Percentiles rank a stretch among this genome's conserved stretches.
These are phyloP conservation scores for Netelia virgata DNA, from an alignment of 2,888 invertebrate species.

Conservation along the genomic window DNA sequence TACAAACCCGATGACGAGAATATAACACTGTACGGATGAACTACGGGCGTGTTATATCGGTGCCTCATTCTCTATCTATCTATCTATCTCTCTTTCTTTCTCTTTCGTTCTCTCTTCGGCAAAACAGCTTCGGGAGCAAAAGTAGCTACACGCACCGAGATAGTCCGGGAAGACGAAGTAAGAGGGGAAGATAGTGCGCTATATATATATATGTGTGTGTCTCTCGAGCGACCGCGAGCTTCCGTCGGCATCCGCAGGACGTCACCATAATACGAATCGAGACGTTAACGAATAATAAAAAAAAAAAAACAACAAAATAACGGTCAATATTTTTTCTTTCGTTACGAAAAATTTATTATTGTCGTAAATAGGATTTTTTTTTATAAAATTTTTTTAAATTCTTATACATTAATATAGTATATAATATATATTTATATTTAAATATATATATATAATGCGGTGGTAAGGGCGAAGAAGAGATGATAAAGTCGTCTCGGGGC, in stretches of 20 bases:
- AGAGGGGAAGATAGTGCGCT: not conserved
- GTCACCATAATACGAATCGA: conserved; percentile 21
- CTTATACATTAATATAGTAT: not conserved
- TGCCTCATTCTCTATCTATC: conserved; percentile 3
- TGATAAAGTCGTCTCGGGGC: no score
- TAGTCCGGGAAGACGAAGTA: conserved; percentile 1
- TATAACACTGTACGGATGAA: conserved; percentile 55
- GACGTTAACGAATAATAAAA: conserved; percentile 5
- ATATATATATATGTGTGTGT: conserved; percentile 1
- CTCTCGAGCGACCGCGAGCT: conserved; percentile 29
- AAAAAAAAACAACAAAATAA: not conserved
- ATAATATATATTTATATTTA: not conserved
- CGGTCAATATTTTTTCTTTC: not conserved
- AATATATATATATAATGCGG: conserved; percentile 13
- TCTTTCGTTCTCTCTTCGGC: not conserved
- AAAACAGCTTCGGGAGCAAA: conserved; percentile 19
- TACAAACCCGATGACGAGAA: conserved; percentile 65
- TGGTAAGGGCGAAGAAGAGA: conserved; percentile 32
- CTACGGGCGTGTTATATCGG: conserved; percentile 46
- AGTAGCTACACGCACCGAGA: not conserved
- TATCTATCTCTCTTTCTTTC: not conserved
- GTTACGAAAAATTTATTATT: no score
- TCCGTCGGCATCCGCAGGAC: conserved; percentile 52
- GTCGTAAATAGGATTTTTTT: no score
- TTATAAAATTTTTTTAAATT: not conserved